phyloP scores from a whole-genome alignment of 2,797 vertebrate species.

The Catharus ustulatus region DNA sequence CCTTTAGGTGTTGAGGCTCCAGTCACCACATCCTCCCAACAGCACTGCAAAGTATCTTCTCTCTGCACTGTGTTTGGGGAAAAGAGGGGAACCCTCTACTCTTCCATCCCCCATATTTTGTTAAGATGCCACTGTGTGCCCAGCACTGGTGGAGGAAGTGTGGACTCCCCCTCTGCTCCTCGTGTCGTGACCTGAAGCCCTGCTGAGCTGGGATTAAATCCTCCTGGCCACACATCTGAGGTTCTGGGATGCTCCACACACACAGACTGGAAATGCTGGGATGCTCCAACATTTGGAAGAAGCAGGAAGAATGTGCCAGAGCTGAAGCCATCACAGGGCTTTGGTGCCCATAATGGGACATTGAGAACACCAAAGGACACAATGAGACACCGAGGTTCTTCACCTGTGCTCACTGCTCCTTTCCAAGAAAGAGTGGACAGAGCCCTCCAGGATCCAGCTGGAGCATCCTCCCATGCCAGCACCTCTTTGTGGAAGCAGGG shows the following conservation, averaged over 20 bases:
- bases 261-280: not conserved
- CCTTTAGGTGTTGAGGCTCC: not conserved
- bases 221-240: not conserved
- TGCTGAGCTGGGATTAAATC: not conserved
- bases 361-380: not conserved
- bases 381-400: fast-evolving
- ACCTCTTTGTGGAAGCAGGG: not conserved
- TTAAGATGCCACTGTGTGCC: fast-evolving
- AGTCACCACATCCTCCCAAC: fast-evolving
- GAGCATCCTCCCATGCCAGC: not conserved
- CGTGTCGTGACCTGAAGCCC: fast-evolving
- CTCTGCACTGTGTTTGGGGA: not conserved
- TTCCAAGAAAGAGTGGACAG: not conserved
- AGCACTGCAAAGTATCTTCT: not conserved
- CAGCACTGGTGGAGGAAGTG: not conserved
- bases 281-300: not conserved
- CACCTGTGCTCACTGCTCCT: not conserved
- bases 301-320: not conserved
- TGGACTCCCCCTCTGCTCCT: not conserved
- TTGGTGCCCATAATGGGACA: not conserved
- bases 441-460: fast-evolving
- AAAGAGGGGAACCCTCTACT: not conserved
- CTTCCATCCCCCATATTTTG: not conserved
- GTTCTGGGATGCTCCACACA: not conserved
- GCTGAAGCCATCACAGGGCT: not conserved